These are phyloP conservation scores for Trematomus bernacchii DNA, from an alignment of 2,797 vertebrate genomes.

Conservation along the genomic window DNA sequence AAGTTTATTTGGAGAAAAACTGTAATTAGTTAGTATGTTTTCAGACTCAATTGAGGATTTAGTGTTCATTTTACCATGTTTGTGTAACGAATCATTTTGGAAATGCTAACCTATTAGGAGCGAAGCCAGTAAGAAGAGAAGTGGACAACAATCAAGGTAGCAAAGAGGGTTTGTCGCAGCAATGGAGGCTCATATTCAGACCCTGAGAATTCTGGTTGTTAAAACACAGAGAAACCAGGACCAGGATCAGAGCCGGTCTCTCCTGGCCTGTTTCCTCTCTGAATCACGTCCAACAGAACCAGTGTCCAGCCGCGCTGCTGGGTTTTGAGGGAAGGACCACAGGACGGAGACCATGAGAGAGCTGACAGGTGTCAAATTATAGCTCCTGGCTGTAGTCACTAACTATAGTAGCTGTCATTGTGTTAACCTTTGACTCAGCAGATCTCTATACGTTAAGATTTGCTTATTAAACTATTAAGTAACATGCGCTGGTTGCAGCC, in stretches of 20 bases:
- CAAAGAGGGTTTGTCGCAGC: constrained; percentile 79
- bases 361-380: constrained; percentile 17
- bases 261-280: constrained; percentile 61
- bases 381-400: constrained; percentile 6
- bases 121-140: constrained; percentile 82
- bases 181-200: constrained; percentile 70
- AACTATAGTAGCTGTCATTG: constrained; percentile 18
- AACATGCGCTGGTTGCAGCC: constrained; percentile 27
- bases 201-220: constrained; percentile 60
- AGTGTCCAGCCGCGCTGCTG: constrained; percentile 43
- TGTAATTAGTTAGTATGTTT: not conserved
- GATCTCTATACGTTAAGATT: constrained; percentile 21
- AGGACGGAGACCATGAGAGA: constrained; percentile 53
- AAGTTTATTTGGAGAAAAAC: not conserved
- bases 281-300: constrained; percentile 61
- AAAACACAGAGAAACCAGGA: constrained; percentile 66
- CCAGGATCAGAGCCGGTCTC: constrained; percentile 40
- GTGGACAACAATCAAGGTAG: constrained; percentile 84
- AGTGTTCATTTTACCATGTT: constrained; percentile 16
- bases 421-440: constrained; percentile 39
- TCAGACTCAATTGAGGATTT: not conserved
- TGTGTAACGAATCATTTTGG: constrained; percentile 70
- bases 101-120: constrained; percentile 84
- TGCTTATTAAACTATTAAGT: constrained; percentile 33
- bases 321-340: constrained; percentile 51